These are phyloP conservation scores for Styela plicata DNA, from an alignment of 23 tunicate genomes.

Conservation along the genomic window DNA sequence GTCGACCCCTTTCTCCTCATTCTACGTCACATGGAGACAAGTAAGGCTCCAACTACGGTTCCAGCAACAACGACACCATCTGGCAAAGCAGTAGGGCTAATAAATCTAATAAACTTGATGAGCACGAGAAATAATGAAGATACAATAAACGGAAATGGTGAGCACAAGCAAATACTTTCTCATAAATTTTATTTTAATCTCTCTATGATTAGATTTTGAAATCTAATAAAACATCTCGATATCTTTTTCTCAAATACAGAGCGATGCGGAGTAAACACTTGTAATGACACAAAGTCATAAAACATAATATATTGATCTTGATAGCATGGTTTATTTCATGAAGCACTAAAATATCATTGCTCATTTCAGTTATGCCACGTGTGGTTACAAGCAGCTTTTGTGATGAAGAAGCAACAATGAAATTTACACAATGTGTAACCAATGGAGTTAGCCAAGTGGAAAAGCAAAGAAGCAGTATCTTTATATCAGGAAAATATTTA, in stretches of 20 bases:
- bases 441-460: not conserved
- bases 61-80: not conserved
- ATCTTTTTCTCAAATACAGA: too few species aligned
- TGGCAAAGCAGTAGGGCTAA: not conserved
- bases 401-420: constrained; percentile 8
- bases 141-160: too few species aligned
- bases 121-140: too few species aligned
- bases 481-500: not conserved
- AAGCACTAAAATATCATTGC: too few species aligned
- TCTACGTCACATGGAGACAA: not conserved
- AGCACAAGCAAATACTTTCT: too few species aligned
- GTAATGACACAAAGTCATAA: too few species aligned
- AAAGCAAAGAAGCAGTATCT: not conserved
- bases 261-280: too few species aligned
- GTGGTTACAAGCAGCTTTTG: not conserved
- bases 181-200: too few species aligned
- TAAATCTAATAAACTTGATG: not conserved
- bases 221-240: too few species aligned
- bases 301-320: too few species aligned
- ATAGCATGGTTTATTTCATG: too few species aligned
- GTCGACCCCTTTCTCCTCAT: not conserved
- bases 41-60: not conserved
- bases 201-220: too few species aligned
- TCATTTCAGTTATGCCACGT: constrained; percentile 10
- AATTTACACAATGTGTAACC: not conserved